Evolutionary conservation across 2,888 invertebrate genomes (phyloP).

Genomic region (Philonicus albiceps): DNA sequence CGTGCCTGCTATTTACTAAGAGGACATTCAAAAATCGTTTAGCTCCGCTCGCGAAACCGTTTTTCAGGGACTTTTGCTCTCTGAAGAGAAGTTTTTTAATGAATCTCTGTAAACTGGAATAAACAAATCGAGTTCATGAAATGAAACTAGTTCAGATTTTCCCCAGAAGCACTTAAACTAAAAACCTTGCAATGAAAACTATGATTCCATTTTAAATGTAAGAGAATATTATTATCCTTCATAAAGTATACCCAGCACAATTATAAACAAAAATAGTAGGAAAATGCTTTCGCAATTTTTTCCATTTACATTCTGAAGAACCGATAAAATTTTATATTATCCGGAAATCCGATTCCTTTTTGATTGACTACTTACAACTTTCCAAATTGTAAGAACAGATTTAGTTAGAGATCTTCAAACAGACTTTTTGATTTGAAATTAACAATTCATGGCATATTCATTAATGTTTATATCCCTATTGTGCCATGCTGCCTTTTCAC

Average conservation of each 20-base stretch:
- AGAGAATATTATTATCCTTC: not conserved
- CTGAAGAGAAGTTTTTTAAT: not conserved
- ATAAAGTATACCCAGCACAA: not conserved
- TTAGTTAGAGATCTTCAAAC: too few species aligned
- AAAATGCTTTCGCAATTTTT: not conserved
- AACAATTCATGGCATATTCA: too few species aligned
- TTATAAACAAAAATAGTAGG: not conserved
- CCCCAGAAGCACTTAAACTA: slow-evolving; percentile 8
- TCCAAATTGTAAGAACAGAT: too few species aligned
- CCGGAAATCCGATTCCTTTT: too few species aligned
- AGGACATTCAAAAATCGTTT: slow-evolving; percentile 27
- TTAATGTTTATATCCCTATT: too few species aligned
- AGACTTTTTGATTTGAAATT: too few species aligned
- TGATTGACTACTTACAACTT: too few species aligned
- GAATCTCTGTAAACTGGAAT: slow-evolving; percentile 9
- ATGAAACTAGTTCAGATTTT: slow-evolving; percentile 23
- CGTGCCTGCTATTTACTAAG: slow-evolving; percentile 7
- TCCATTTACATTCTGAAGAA: not conserved
- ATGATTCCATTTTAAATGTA: not conserved
- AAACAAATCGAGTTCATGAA: slow-evolving; percentile 26
- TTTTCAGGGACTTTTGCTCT: not conserved
- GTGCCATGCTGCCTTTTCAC: too few species aligned
- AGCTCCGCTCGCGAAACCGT: not conserved
- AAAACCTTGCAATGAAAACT: not conserved
- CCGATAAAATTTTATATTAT: not conserved